Base-by-base conservation (phyloP, 2,797 vertebrate genomes). In the Zalophus californianus region DNA sequence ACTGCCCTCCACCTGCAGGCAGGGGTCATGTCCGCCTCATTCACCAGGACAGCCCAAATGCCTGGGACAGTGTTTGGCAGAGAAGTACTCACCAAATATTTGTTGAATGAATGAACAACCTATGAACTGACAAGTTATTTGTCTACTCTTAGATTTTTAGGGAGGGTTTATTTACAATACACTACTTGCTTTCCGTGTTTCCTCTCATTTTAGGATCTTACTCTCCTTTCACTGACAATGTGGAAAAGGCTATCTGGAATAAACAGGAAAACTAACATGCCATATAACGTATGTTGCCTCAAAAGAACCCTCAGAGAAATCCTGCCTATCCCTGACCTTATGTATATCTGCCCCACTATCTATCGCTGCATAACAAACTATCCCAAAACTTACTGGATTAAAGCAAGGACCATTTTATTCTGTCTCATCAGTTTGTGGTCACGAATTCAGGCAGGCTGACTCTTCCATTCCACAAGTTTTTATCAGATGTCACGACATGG, bases 171-270 rank as follows among this genome's bases (percentile, higher is more conserved):
- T 72, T 77, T 68, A 38, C 48, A 79, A 20, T 32, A 79, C 48
- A 7, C 41, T 13, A 21, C 13, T 56, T 96, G 62, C 7, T 93
- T 78, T 82, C 8, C 73, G 7, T 41, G 18, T 90, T 90, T 84
- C 27, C 14, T 79, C 13, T 72, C 14, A 84, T 92, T 44, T 95
- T 84, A 82, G 12, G 58, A 10, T 79, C 16, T 52, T 52, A 4
- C 7, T 29, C 29, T 75, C 5, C n/a, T 97, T 75, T 94, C 77
- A 82, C 85, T 38, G 87, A 44, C 48, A 48, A 14, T 20, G 14
- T 90, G 20, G 11, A 62, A 70, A 78, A 50, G 7, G 29, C 29
- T 48, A 2, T 7, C 38, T 54, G 23, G 23, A 91, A 2, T 52
- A 82, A 86, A 77, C 8, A 35, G 41, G 44, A 95, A 70, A 58